Evolutionary conservation across 2,888 invertebrate species (phyloP), one percentile per base, ranked within the genome.

Genomic region (Hydrotaea cyrtoneurina): DNA sequence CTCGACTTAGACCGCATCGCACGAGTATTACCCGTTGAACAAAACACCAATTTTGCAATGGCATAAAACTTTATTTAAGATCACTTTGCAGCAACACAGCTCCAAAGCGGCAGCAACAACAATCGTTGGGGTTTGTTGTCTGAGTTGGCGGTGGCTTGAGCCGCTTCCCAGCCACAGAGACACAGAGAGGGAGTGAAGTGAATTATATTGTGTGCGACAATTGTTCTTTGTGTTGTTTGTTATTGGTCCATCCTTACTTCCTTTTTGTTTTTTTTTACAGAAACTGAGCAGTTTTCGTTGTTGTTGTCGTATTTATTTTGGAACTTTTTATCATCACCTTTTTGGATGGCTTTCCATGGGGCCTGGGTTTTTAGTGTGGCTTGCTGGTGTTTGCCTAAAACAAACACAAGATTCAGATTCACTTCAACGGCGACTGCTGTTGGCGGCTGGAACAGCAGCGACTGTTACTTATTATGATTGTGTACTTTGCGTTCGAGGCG

Each of bases 171-270:
- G 21, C 10, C 69, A 0, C 39, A 69, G 21, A 2, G 69, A 46
- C 23, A 69, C 21, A 77, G 57, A 62, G 80, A 43, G 43, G 39
- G 43, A 53, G 73, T 23, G 69, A 69, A 69, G 69, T 69, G 69
- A 69, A 69, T 69, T 69, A 69, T 69, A 69, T 69, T 69, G 69
- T 80, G 62, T 80, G 86, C 79, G 86, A 84, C 86, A 86, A 86
- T 86, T 86, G 86, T 86, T 86, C 80, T 76, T 82, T 74, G 76
- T 50, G 77, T 86, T 84, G 64, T 84, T 77, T 83, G 73, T 74
- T 74, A n/a, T 50, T 76, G 73, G 71, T 78, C 83, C 79, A 57
- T 39, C 75, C 26, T 4, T 31, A 2, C 7, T 31, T 31, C 31
- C 31, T 7, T 31, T 31, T 31, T 31, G 2, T 4, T 11, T 73